A percentile compares a stretch with the other conserved stretches of the same genome.
These are phyloP conservation scores for Hydropotes inermis DNA, from an alignment of 2,113 vertebrate species.

Conservation along the genomic window DNA sequence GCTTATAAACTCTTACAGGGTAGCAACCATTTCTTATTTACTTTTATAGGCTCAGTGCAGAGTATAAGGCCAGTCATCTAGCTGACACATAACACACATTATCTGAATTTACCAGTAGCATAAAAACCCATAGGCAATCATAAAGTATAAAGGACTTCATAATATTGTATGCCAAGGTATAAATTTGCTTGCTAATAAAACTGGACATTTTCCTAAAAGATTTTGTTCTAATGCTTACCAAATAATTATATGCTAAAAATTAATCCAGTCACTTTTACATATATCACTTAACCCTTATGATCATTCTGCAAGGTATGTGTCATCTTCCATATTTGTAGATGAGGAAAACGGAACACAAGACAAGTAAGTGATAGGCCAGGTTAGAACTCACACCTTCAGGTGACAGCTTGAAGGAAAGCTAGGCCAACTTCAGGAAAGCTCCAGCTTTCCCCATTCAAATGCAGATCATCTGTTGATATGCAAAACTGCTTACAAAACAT, in stretches of 20 bases:
- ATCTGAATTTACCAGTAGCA: not conserved
- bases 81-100: not conserved
- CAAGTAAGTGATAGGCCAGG: not conserved
- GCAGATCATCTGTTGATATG: not conserved
- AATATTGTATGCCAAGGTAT: not conserved
- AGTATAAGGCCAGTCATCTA: not conserved
- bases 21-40: not conserved
- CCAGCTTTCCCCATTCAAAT: not conserved
- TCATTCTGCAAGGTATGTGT: not conserved
- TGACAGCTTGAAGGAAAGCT: too few relatives aligned
- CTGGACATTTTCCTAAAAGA: not conserved
- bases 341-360: not conserved
- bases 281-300: not conserved
- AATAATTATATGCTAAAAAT: not conserved
- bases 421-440: too few relatives aligned
- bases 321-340: not conserved
- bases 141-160: not conserved
- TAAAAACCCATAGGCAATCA: not conserved
- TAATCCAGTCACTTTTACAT: not conserved
- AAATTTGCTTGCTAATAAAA: constrained; percentile 25
- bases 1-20: not conserved
- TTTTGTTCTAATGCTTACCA: not conserved
- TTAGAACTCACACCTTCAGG: not conserved
- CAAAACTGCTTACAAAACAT: not conserved
- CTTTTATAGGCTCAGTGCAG: not conserved